A percentile compares a stretch with the other conserved stretches of the same genome.
These are phyloP conservation scores for Coreius guichenoti DNA, from an alignment of 2,797 vertebrate genomes.

Conservation along the genomic window DNA sequence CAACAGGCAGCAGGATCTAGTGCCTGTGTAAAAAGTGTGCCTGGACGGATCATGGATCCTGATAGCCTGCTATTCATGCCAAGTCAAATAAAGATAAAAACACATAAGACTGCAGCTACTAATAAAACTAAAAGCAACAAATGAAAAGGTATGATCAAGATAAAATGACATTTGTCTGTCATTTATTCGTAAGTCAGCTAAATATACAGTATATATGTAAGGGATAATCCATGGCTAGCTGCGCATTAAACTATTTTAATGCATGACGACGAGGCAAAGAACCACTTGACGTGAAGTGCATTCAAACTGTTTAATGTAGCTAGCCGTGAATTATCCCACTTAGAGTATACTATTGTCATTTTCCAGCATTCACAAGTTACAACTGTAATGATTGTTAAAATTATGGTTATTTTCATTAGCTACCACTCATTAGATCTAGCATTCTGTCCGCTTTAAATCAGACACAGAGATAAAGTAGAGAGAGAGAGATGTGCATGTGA, in stretches of 20 bases:
- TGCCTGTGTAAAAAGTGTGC: neutral
- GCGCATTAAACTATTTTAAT: neutral
- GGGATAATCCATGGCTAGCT: neutral
- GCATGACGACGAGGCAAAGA: neutral
- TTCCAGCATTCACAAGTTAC: neutral
- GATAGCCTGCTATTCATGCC: neutral
- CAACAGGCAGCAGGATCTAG: neutral
- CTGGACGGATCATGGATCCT: neutral
- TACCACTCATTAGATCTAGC: neutral
- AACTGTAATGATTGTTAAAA: neutral
- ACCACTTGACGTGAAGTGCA: too few relatives aligned
- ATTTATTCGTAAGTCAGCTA: neutral
- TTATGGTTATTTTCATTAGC: neutral
- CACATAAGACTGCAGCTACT: neutral
- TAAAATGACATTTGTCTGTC: neutral
- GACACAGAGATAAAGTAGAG: neutral
- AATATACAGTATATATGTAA: neutral
- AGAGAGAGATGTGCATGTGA: neutral
- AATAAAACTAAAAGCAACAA: neutral
- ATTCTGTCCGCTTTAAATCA: neutral
- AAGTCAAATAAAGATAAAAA: constrained; percentile 16
- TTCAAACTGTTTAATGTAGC: neutral
- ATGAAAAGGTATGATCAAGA: neutral
- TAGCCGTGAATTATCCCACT: neutral
- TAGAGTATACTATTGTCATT: neutral